A percentile compares a stretch with the other conserved stretches of the same genome.
Evolutionary conservation across 2,113 vertebrate species (phyloP).

Genomic region (Neodon shergylaensis): DNA sequence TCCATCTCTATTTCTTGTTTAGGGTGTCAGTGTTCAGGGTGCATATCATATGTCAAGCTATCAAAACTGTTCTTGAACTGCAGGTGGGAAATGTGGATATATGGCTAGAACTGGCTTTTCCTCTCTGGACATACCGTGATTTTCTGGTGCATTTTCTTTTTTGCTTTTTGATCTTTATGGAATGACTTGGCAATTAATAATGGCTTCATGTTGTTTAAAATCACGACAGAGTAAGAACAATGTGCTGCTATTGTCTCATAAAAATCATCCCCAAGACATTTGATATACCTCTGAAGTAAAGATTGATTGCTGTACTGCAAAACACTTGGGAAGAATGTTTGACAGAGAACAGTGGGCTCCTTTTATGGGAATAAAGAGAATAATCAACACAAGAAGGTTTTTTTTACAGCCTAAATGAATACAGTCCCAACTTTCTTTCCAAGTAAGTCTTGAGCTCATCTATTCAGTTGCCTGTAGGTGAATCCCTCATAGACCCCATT

Average conservation of each 20-base stretch:
- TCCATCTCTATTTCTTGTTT: background rate
- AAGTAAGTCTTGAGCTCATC: background rate
- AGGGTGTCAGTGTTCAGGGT: background rate
- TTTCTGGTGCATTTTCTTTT: conserved; percentile 45
- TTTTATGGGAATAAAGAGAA: background rate
- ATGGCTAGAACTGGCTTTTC: background rate
- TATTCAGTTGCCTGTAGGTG: background rate
- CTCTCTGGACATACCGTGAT: background rate
- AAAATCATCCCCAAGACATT: conserved; percentile 29
- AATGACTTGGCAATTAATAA: conserved; percentile 53
- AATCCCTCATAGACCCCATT: background rate
- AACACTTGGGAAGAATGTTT: background rate
- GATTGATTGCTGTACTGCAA: conserved; percentile 6
- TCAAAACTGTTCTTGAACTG: background rate
- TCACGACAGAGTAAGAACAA: conserved; percentile 20
- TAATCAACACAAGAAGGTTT: background rate
- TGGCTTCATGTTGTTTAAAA: background rate
- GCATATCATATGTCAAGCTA: background rate
- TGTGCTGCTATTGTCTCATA: conserved; percentile 19
- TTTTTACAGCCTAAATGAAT: background rate
- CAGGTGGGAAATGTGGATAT: background rate
- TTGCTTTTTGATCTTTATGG: conserved; percentile 22
- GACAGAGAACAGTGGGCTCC: background rate
- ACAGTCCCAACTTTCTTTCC: background rate
- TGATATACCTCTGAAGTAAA: conserved; percentile 7